phyloP scores from a whole-genome alignment of 1,140 invertebrate species.

The Vollenhovia emeryi region DNA sequence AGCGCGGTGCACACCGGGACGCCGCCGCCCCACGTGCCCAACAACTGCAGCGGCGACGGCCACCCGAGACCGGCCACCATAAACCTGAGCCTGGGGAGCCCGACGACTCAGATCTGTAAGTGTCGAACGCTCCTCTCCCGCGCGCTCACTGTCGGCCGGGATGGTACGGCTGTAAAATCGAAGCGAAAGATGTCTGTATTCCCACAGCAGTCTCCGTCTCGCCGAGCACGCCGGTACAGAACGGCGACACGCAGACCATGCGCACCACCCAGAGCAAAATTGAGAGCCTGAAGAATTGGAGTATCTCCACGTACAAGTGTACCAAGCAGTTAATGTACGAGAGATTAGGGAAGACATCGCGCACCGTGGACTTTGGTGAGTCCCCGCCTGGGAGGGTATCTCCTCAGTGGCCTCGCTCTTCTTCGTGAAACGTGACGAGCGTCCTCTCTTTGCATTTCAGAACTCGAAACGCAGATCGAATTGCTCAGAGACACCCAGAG shows the following conservation, averaged over 20 bases:
- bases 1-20: conserved; percentile 91
- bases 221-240: conserved; percentile 86
- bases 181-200: conserved; percentile 60
- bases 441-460: conserved; percentile 84
- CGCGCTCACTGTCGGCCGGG: background rate
- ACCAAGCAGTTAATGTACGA: conserved; percentile 98
- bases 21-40: conserved; percentile 81
- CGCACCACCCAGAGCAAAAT: conserved; percentile 91
- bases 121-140: background rate
- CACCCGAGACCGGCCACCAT: conserved; percentile 85
- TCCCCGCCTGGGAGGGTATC: conserved; percentile 23
- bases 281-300: conserved; percentile 97
- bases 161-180: background rate
- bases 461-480: conserved; percentile 97
- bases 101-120: conserved; percentile 77
- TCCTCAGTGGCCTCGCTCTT: background rate
- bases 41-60: conserved; percentile 81
- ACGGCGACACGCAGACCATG: conserved; percentile 87
- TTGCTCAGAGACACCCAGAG: conserved; percentile 96
- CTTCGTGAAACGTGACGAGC: background rate
- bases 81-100: conserved; percentile 75
- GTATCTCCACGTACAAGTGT: conserved; percentile 98
- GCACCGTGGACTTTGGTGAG: conserved; percentile 95
- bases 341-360: conserved; percentile 96
- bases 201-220: conserved; percentile 77